Evolutionary conservation across 2,888 invertebrate species (phyloP), one percentile per base, ranked within the genome.

Genomic region (Ophonus ardosiacus): DNA sequence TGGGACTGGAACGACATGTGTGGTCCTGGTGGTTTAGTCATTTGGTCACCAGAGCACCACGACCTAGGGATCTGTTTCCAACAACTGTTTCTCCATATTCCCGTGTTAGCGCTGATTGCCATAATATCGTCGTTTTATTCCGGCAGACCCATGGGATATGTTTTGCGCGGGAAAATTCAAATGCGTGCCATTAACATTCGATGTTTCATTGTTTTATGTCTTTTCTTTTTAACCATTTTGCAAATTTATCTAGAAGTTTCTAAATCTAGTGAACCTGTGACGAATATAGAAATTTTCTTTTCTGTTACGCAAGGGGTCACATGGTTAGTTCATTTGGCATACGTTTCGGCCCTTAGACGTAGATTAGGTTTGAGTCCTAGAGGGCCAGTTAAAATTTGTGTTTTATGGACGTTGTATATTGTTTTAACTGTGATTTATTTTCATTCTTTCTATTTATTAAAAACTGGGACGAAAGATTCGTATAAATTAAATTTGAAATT

Each of bases 41-140:
- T 96, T 24, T 96, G 97, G 94, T 93, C 95, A 88, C 92, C 93
- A 8, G 91, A 93, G 15, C 93, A 93, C 51, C 94, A 95, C 89
- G 97, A 97, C 91, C 93, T 98, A 88, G 95, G 96, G 84, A 92
- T 95, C 85, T 98, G 98, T 91, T 98, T 98, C 90, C 97, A 97
- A 91, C 95, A 96, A 91, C 91, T 97, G 79, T 95, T 94, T 89
- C 92, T 98, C 51, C 94, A 96, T 90, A 93, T 96, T 88, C 97
- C 98, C 15, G 90, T 95, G 63, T 94, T 95, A 88, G 93, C 94
- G 71, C 88, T 97, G 51, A 93, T 98, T 87, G 96, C 97, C 3
- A 92, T 95, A 15, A 90, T 94, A 68, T 98, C 98, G n/a, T 95
- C 96, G 0, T 98, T 95, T 91, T 95, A 96, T 90, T 94, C 96